Base-by-base conservation (phyloP, 1,140 invertebrate species). In the Aporrectodea caliginosa region DNA sequence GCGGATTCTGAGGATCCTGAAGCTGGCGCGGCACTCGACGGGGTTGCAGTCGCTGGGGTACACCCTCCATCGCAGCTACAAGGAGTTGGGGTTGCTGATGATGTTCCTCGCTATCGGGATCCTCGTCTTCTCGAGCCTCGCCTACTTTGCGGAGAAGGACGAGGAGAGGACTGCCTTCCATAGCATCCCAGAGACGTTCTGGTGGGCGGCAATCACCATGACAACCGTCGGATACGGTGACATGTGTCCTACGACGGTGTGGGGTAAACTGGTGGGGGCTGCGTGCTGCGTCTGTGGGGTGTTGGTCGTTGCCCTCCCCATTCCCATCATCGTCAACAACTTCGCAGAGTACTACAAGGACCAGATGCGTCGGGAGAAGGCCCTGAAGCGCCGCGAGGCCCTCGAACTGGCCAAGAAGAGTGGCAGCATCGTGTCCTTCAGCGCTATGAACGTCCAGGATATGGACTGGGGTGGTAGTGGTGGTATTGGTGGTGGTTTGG, bases 291-390 rank as follows among this genome's bases (percentile, higher is more conserved):
- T 99, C 91, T 99, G 97, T 93, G 98, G 98, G 91, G 98, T 99
- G 89, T 92, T 99, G 92, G 97, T 99, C 92, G 97, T 99, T 92
- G 98, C 98, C 90, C 95, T 99, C 91, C 97, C 97, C 91, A 98
- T 99, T 93, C 88, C 88, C 35, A 89, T 89, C 76, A 89, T 89
- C 81, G 88, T 89, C 27, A 89, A 89, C 84, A 89, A 89, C 84
- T 89, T 89, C 81, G 88, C 88, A 69, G 97, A 98, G 92, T 99
- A 98, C 92, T 98, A 99, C 92, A 98, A 98, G 92, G 98, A 98
- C 89, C 97, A 98, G 92, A 98, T 98, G 96, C 92, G 97, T 86
- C 92, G 96, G 82, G 97, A 99, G 90, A 99, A 99, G 90, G 97
- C 97, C 80, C 91, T 98, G 79, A 98, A 98, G 89, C 91, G 97